Conservation (phyloP, 2,113 vertebrate species). For the Nycticebus coucang region DNA sequence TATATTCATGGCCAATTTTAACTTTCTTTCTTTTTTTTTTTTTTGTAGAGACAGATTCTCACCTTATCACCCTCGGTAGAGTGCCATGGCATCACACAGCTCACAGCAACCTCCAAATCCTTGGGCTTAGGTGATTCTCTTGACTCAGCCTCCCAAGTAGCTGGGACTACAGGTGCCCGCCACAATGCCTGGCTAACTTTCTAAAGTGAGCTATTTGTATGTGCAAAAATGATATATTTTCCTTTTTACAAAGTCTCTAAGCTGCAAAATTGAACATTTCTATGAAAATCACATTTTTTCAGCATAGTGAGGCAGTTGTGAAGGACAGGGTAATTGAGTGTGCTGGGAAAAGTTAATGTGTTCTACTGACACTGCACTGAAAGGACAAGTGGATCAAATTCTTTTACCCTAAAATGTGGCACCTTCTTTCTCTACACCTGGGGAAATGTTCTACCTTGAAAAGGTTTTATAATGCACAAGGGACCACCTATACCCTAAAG, state of each 20-base stretch:
- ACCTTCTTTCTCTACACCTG: neutral
- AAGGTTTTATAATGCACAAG: neutral
- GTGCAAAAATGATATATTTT: constrained; percentile 52
- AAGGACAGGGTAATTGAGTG: constrained; percentile 66
- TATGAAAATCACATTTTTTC: constrained; percentile 77
- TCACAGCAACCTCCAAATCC: too few species aligned
- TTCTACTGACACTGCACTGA: neutral
- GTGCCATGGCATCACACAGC: too few species aligned
- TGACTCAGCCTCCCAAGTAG: too few species aligned
- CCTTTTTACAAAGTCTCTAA: constrained; percentile 61
- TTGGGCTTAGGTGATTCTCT: too few species aligned
- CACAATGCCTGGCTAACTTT: too few species aligned
- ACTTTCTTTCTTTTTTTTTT: too few species aligned
- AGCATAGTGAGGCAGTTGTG: constrained; percentile 59
- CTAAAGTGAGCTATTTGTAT: constrained; percentile 66
- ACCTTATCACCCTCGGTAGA: too few species aligned
- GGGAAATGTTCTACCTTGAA: neutral
- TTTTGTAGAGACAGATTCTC: too few species aligned
- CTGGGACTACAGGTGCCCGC: too few species aligned
- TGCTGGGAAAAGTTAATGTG: constrained; percentile 56
- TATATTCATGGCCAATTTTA: constrained; percentile 50
- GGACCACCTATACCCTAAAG: neutral
- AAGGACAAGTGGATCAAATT: constrained; percentile 15
- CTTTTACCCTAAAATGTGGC: neutral
- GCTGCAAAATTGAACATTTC: constrained; percentile 70